Evolutionary conservation across 1,140 invertebrate genomes (phyloP).

Genomic region (Micrasema longulum): DNA sequence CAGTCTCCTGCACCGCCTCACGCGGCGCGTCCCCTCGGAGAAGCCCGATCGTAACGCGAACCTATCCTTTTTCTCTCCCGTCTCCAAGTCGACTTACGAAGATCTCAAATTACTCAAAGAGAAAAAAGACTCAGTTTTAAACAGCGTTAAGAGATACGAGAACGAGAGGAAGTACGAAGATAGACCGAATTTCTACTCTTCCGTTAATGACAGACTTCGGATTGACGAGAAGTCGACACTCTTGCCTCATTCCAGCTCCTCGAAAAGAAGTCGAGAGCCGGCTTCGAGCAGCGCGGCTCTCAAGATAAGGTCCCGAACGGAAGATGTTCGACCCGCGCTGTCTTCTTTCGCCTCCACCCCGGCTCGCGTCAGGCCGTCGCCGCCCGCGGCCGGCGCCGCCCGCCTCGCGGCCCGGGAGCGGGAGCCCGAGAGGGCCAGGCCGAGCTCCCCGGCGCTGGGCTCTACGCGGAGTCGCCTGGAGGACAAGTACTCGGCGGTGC

Average conservation of each 20-base stretch:
- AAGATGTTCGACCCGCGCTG: constrained; percentile 34
- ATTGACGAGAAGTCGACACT: constrained; percentile 57
- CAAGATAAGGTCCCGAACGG: constrained; percentile 44
- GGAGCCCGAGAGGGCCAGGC: constrained; percentile 54
- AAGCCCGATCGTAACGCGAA: constrained; percentile 57
- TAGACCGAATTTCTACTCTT: constrained; percentile 59
- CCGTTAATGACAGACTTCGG: constrained; percentile 57
- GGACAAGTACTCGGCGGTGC: constrained; percentile 79
- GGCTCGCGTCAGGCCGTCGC: constrained; percentile 56
- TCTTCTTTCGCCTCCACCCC: constrained; percentile 16
- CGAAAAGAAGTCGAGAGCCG: constrained; percentile 49
- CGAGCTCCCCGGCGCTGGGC: constrained; percentile 59
- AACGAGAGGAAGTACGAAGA: constrained; percentile 59
- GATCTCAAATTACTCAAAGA: constrained; percentile 57
- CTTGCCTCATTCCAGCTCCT: constrained; percentile 60
- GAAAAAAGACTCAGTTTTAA: constrained; percentile 59
- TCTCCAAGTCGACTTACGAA: constrained; percentile 59
- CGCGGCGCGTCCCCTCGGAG: constrained; percentile 79
- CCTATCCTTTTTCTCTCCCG: constrained; percentile 55
- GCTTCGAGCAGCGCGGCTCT: constrained; percentile 51
- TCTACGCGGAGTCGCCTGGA: constrained; percentile 75
- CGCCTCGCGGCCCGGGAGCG: constrained; percentile 62
- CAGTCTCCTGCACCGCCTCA: constrained; percentile 82
- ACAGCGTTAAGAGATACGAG: constrained; percentile 63
- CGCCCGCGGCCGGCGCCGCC: constrained; percentile 60